Conservation (phyloP, 1,140 invertebrate genomes). For the Mya arenaria region DNA sequence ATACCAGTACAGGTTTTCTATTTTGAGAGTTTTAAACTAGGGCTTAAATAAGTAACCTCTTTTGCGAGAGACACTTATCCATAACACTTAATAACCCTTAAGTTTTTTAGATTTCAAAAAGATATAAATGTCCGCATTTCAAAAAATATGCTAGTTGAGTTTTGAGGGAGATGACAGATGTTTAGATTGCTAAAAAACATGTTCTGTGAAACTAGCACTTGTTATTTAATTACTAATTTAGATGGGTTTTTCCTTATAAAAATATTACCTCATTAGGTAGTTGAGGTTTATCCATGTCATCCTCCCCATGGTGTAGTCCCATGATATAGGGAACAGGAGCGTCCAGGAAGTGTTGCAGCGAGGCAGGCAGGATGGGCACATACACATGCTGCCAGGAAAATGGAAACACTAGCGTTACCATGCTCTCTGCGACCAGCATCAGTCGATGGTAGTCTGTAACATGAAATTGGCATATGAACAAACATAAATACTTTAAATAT, state of each 20-base stretch:
- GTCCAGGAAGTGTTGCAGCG: conserved; percentile 97
- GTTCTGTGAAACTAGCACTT: no score
- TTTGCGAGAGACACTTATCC: no score
- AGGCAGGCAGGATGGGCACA: conserved; percentile 98
- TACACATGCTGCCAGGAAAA: conserved; percentile 99
- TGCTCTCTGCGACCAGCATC: conserved; percentile 98
- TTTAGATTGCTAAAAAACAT: no score
- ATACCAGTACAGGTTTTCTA: no score
- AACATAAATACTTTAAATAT: neutral
- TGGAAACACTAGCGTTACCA: conserved; percentile 94
- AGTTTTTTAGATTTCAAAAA: no score
- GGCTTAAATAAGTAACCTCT: no score
- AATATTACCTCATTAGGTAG: conserved; percentile 83
- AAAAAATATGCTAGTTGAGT: no score
- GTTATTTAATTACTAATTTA: no score
- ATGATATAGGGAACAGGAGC: conserved; percentile 99
- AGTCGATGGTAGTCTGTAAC: conserved; percentile 93
- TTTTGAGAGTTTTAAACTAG: no score
- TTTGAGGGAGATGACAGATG: no score
- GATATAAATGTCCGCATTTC: no score
- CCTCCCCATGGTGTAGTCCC: conserved; percentile 86
- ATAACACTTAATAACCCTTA: no score
- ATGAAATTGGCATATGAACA: neutral
- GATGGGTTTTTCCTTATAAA: neutral
- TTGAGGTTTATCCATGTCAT: conserved; percentile 83